Conservation (phyloP, 2,888 invertebrate species). For the Salticus scenicus region DNA sequence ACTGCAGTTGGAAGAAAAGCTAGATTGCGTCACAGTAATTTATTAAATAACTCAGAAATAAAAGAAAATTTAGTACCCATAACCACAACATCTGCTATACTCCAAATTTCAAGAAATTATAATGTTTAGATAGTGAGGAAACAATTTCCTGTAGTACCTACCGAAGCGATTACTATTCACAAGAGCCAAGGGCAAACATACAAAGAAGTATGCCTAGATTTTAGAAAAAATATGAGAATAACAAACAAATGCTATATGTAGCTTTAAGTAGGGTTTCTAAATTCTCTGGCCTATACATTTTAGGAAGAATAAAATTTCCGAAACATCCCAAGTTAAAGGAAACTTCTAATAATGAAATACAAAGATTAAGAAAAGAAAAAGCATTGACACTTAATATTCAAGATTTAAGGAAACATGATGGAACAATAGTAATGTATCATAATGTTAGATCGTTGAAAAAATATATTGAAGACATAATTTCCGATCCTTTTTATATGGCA, state of each 20-base stretch:
- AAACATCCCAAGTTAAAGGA: too few species aligned
- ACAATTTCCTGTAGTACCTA: too few species aligned
- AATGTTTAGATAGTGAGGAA: slow-evolving; percentile 10
- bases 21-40: neutral
- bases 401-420: neutral
- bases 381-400: neutral
- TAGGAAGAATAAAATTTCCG: too few species aligned
- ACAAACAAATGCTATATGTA: neutral
- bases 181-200: too few species aligned
- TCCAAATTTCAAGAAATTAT: slow-evolving; percentile 3
- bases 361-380: too few species aligned
- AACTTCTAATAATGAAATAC: too few species aligned
- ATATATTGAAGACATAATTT: neutral
- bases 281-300: neutral
- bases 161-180: too few species aligned
- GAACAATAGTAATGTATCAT: neutral
- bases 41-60: neutral
- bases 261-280: neutral
- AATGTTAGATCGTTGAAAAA: neutral
- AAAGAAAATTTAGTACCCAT: too few species aligned
- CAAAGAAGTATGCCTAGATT: too few species aligned
- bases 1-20: neutral
- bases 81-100: too few species aligned
- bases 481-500: too few species aligned
- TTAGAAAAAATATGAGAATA: neutral